These are phyloP conservation scores for Tetraneura akinire DNA, from an alignment of 1,140 invertebrate species.

Conservation along the genomic window DNA sequence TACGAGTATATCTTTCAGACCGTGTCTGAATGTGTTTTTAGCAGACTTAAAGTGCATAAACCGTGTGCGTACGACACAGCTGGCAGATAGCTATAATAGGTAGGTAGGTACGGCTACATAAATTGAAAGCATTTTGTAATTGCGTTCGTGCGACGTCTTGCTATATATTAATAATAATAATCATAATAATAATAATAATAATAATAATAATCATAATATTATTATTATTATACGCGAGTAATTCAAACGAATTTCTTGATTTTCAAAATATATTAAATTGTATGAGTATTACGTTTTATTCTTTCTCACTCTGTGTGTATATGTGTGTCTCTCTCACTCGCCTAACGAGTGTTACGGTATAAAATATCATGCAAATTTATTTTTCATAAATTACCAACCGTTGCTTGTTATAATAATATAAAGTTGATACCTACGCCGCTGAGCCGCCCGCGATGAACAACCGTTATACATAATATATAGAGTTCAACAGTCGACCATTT, in stretches of 20 bases:
- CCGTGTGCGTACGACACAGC: constrained; percentile 5
- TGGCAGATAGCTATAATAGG: too few relatives aligned
- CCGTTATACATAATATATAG: too few relatives aligned
- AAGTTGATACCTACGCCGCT: background rate
- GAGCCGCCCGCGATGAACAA: background rate
- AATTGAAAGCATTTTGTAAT: constrained; percentile 30
- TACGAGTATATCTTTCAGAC: constrained; percentile 24
- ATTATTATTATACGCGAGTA: too few relatives aligned
- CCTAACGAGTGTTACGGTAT: too few relatives aligned
- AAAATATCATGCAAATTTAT: background rate
- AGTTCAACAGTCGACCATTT: background rate
- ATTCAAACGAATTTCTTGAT: background rate
- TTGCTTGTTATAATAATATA: constrained; percentile 1
- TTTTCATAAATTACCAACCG: constrained; percentile 10
- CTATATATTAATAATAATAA: too few relatives aligned
- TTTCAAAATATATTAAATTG: too few relatives aligned
- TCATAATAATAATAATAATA: too few relatives aligned
- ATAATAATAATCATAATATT: too few relatives aligned
- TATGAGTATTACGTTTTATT: too few relatives aligned
- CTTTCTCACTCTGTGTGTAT: too few relatives aligned
- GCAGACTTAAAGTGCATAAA: constrained; percentile 4
- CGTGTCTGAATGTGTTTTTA: constrained; percentile 22
- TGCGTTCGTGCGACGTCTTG: background rate
- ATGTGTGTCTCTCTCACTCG: too few relatives aligned
- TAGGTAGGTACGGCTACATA: too few relatives aligned